These are phyloP conservation scores for Ginglymostoma cirratum DNA, from an alignment of 2,113 vertebrate species.

Conservation along the genomic window DNA sequence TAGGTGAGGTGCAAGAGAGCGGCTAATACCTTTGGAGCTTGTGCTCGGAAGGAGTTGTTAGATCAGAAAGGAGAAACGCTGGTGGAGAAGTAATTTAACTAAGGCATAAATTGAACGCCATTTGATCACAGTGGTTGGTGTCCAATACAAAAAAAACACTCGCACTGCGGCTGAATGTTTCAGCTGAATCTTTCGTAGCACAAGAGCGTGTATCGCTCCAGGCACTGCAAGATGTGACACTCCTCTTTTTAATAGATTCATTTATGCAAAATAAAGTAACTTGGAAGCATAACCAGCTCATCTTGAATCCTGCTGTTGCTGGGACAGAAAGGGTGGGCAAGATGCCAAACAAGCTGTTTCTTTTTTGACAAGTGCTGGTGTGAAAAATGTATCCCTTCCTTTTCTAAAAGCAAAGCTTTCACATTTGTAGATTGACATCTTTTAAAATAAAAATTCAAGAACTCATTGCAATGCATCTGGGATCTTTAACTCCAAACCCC, in stretches of 20 bases:
- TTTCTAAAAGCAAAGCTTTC: not conserved
- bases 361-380: not conserved
- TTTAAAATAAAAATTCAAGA: not conserved
- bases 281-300: not conserved
- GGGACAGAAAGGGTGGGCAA: not conserved
- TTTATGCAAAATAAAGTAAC: not conserved
- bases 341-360: not conserved
- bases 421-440: not conserved
- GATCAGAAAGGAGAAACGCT: not conserved
- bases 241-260: not conserved
- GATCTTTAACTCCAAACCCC: not conserved
- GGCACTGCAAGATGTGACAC: not conserved
- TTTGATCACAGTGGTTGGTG: not conserved
- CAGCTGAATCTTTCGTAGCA: not conserved
- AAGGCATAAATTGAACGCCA: too few relatives aligned
- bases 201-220: not conserved
- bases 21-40: conserved; percentile 4
- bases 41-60: not conserved
- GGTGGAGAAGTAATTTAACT: not conserved
- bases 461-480: not conserved
- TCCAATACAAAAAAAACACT: not conserved
- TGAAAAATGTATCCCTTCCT: not conserved
- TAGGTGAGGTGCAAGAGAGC: not conserved
- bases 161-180: not conserved
- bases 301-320: not conserved